Evolutionary conservation across 1,140 invertebrate species (phyloP), one percentile per base, ranked within the genome.

Genomic region (Akabosia matsudoensis): DNA sequence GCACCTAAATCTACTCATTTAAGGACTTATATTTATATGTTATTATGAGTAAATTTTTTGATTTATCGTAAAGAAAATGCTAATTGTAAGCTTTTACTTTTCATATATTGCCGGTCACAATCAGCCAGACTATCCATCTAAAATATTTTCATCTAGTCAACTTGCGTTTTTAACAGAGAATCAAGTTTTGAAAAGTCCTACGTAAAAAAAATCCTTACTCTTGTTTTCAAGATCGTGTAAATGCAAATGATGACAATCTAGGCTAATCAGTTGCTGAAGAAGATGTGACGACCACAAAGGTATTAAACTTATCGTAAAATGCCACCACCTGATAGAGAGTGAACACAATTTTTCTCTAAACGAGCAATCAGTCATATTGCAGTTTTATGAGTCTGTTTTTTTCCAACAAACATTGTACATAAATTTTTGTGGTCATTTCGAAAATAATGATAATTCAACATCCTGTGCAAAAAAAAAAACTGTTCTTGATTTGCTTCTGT

Each of bases 81-180:
- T 56, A 56, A 56, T 56, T 56, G 24, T 22, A 56, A 22, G 54
- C 54, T 56, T 56, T 56, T 56, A 56, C 54, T 56, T 56, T 56
- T 56, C 13, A 56, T 56, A 45, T 45, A n/a, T n/a, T n/a, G n/a
- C n/a, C n/a, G n/a, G n/a, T 45, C 37, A 45, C 37, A 45, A 45
- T 45, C 37, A 45, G 37, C 18, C 7, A 45, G 7, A 45, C 7
- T 45, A 18, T 18, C 7, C 18, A 18, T 45, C 7, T 45, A 45
- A 7, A 45, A 45, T 45, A 10, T 7, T 45, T 45, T 10, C 37
- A 45, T 10, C 37, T 45, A 45, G 37, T 18, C 37, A 45, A 45
- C 37, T 45, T 45, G 37, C 37, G 37, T 10, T 45, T 45, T 45
- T 45, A 7, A n/a, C n/a, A n/a, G n/a, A 45, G 37, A 45, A 45